Evolutionary conservation across 2,888 invertebrate genomes (phyloP).

Genomic region (Lampropteryx suffumata): DNA sequence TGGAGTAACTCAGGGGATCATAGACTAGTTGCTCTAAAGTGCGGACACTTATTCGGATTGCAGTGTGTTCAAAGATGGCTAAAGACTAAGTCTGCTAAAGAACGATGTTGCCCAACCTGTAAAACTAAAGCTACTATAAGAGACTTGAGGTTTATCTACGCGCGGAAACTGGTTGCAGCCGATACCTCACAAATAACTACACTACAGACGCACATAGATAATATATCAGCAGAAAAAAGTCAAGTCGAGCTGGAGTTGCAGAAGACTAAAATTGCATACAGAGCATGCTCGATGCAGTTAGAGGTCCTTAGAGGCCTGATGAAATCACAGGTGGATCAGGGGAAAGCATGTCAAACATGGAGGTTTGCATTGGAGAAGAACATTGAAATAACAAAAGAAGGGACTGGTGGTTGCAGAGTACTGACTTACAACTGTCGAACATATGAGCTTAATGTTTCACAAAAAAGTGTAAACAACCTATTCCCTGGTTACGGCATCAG

Average conservation of each 20-base stretch:
- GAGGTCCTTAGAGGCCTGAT: slow-evolving; percentile 57
- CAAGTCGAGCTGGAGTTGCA: slow-evolving; percentile 84
- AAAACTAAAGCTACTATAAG: slow-evolving; percentile 87
- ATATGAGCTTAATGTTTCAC: slow-evolving; percentile 88
- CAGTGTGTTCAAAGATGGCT: slow-evolving; percentile 92
- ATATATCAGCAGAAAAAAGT: slow-evolving; percentile 81
- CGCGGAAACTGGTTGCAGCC: slow-evolving; percentile 87
- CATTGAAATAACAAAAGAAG: slow-evolving; percentile 86
- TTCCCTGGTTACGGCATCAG: slow-evolving; percentile 92
- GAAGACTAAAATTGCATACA: slow-evolving; percentile 60
- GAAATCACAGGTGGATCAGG: slow-evolving; percentile 56
- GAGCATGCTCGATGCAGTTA: slow-evolving; percentile 55
- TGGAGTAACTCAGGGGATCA: slow-evolving; percentile 95
- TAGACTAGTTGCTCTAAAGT: slow-evolving; percentile 92
- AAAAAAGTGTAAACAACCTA: slow-evolving; percentile 86
- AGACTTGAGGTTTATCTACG: slow-evolving; percentile 91
- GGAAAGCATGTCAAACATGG: slow-evolving; percentile 55
- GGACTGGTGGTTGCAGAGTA: slow-evolving; percentile 91
- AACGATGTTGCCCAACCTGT: slow-evolving; percentile 93
- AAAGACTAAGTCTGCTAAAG: slow-evolving; percentile 72
- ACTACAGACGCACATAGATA: slow-evolving; percentile 84
- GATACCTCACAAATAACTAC: slow-evolving; percentile 90
- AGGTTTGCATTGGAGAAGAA: slow-evolving; percentile 84
- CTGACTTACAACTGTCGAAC: slow-evolving; percentile 86
- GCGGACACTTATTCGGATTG: slow-evolving; percentile 96